Evolutionary conservation across 2,113 vertebrate genomes (phyloP).

Genomic region (Peromyscus polionotus): DNA sequence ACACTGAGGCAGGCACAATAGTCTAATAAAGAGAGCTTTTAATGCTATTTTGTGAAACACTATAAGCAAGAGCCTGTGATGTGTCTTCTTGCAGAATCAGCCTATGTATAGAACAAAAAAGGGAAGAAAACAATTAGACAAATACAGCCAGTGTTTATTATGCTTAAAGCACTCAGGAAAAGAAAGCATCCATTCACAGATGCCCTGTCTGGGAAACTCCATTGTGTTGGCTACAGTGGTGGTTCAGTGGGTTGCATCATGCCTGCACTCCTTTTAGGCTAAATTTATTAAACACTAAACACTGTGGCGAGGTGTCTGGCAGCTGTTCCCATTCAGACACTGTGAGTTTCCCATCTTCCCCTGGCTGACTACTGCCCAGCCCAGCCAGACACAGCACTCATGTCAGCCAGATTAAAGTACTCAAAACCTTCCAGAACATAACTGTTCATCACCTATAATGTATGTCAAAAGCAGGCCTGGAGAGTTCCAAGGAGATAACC

Average conservation of each 20-base stretch:
- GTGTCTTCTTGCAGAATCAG: neutral
- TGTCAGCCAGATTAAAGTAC: neutral
- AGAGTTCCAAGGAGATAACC: neutral
- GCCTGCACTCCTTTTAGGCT: neutral
- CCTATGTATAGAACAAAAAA: neutral
- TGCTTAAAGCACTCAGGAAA: neutral
- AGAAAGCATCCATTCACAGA: neutral
- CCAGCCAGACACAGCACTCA: neutral
- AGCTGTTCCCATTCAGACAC: neutral
- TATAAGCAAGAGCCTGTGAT: neutral
- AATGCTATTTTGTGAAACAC: neutral
- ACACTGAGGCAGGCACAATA: neutral
- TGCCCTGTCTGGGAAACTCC: neutral
- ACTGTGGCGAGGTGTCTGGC: neutral
- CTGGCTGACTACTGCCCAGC: neutral
- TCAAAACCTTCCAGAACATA: neutral
- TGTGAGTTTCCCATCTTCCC: neutral
- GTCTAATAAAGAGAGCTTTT: neutral
- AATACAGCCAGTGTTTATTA: neutral
- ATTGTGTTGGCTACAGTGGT: neutral
- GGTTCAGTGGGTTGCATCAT: neutral
- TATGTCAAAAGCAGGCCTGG: neutral
- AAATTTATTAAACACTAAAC: slow-evolving; percentile 22
- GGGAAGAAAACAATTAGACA: neutral
- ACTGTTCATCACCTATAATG: neutral